A percentile compares a stretch with the other conserved stretches of the same genome.
Evolutionary conservation across 2,113 vertebrate genomes (phyloP).

Genomic region (Crotalus tigris): DNA sequence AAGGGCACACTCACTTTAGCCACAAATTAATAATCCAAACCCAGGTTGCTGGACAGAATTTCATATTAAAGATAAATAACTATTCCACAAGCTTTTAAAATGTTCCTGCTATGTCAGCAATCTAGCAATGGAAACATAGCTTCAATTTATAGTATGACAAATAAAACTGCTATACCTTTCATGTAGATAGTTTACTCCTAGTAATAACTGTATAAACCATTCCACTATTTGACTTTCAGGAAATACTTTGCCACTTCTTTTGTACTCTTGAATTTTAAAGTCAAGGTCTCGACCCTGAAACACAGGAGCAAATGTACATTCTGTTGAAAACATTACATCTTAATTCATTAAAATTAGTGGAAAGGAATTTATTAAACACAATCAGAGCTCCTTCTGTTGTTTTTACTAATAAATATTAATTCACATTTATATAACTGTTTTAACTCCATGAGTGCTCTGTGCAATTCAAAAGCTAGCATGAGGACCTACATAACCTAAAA

Average conservation of each 20-base stretch:
- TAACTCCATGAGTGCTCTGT: not conserved
- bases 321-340: slow-evolving; percentile 8
- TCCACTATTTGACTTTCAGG: slow-evolving; percentile 76
- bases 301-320: slow-evolving; percentile 33
- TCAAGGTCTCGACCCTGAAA: slow-evolving; percentile 83
- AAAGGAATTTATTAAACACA: not conserved
- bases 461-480: not conserved
- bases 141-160: not conserved
- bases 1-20: not conserved
- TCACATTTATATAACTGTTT: not conserved
- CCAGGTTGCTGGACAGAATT: not conserved
- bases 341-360: not conserved
- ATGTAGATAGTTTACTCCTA: slow-evolving; percentile 84
- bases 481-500: not conserved
- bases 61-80: not conserved
- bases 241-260: slow-evolving; percentile 68
- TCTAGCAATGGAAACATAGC: not conserved
- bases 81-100: fast-evolving
- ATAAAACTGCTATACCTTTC: slow-evolving; percentile 74
- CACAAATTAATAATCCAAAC: not conserved
- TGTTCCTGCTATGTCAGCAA: slow-evolving; percentile 21
- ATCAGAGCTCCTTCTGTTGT: not conserved
- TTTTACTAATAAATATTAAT: not conserved
- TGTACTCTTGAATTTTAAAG: slow-evolving; percentile 78
- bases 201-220: slow-evolving; percentile 82